Conservation (phyloP, 1,140 invertebrate species). For the Drosophila sucinea region DNA sequence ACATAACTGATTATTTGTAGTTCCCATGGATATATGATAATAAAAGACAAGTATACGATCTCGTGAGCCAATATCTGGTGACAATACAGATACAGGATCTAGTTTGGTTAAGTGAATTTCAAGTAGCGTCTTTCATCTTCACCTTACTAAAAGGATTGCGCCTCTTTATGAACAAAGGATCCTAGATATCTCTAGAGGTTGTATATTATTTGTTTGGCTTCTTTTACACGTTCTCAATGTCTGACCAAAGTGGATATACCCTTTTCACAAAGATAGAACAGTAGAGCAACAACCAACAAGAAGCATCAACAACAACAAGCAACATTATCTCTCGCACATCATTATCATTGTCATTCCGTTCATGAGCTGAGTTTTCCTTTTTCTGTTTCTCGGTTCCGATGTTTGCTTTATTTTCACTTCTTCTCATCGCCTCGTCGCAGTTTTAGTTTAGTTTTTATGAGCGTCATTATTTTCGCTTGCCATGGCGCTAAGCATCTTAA, state of each 20-base stretch:
- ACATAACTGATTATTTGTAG: too few species aligned
- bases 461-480: conserved; percentile 81
- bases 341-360: conserved; percentile 78
- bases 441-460: conserved; percentile 80
- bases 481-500: conserved; percentile 80
- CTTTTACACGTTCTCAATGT: neutral
- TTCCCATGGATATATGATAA: too few species aligned
- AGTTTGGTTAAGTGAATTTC: too few species aligned
- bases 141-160: too few species aligned
- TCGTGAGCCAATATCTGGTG: too few species aligned
- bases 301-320: conserved; percentile 1
- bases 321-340: conserved; percentile 80
- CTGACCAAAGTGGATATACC: neutral
- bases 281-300: neutral
- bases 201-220: too few species aligned
- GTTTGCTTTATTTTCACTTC: conserved; percentile 70
- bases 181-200: too few species aligned
- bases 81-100: too few species aligned
- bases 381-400: conserved; percentile 14
- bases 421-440: conserved; percentile 11
- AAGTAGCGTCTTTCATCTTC: too few species aligned
- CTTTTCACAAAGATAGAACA: neutral
- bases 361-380: conserved; percentile 18
- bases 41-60: too few species aligned
- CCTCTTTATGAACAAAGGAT: too few species aligned